Evolutionary conservation across 2,113 vertebrate genomes (phyloP), one percentile per base, ranked within the genome.

Genomic region (Sylvietta virens): DNA sequence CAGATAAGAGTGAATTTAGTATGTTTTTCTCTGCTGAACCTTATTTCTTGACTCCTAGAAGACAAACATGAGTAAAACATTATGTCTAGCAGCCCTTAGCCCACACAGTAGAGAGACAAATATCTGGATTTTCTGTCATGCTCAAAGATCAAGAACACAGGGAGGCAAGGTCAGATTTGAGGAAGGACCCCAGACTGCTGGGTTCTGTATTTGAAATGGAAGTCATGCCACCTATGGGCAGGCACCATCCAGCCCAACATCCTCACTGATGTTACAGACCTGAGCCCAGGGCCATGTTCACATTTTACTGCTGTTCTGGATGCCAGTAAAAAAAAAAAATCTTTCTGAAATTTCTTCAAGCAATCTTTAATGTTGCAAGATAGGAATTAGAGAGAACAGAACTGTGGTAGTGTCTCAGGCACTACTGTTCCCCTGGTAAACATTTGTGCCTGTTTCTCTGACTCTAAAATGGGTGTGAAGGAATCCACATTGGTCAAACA

Each of bases 211-310:
- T 42, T 51, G 66, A 60, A 90, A 83, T 81, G 67, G 62, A 83
- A 74, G 86, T 44, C 86, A 88, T 92, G 85, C 90, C 95, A 96
- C 71, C 94, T 90, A 77, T 42, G 94, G 95, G 95, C 80, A 85
- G 86, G 51, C 51, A 62, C 27, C 80, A 74, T 10, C 57, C 50
- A 65, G 50, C 56, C n/a, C 3, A 51, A 15, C 35, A 20, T 26
- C 48, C 64, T 48, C 60, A 16, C 54, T 42, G 33, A 28, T 0
- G 0, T 40, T 57, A 74, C 62, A 8, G 15, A 72, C 50, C 45
- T 21, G 28, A 33, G 67, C 30, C 64, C 58, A 4, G 0, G 8
- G 62, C n/a, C 62, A 47, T 56, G 45, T 61, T 27, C 79, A 81
- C 21, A 40, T 66, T 58, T 39, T 42, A 73, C 23, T 67, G 22